Base-by-base conservation (phyloP, 1,140 invertebrate species). In the Solenopsis invicta region DNA sequence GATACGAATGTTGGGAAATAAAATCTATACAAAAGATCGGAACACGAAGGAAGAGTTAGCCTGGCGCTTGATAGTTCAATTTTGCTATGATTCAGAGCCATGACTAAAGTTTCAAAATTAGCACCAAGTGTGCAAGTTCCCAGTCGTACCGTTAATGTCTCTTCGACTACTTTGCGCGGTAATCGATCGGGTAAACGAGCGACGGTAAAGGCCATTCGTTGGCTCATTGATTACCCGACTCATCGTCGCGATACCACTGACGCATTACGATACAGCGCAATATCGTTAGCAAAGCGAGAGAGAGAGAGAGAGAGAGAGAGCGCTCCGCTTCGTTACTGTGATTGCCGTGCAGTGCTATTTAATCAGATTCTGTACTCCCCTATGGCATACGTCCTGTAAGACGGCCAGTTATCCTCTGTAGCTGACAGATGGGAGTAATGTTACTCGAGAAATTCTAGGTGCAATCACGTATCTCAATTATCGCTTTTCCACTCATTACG, bases 231-330 rank as follows among this genome's bases (percentile, higher is more conserved):
- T 76, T 82, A 56, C 75, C 29, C 59, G 61, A 66, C 45, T 80
- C 62, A 54, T 89, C 59, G 69, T 87, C 21, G 62, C 48, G 69
- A 72, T 37, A 72, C 54, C 29, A 61, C 24, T 75, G 61, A 82
- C 69, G 56, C 45, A 48, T 85, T 52, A 16, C 45, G 61, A 62
- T 85, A 86, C 76, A 82, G 76, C 71, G 71, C 87, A 45, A 67
- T 90, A 90, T 89, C 89, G 75, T 90, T 89, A 90, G 89, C 78
- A 74, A 62, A 45, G 72, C 72, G 77, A 86, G 87, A 71, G 86
- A 67, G 67, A 50, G 61, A 62, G 59, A 61, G 59, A 61, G 87
- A 16, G 29, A 64, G 66, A 48, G 72, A 41, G 72, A 56, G 64
- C 52, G 5, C 21, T 85, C 66, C 56, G 84, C 88, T 90, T 90